A percentile compares a stretch with the other conserved stretches of the same genome.
phyloP scores from a whole-genome alignment of 2,797 vertebrate species.

The Enteromius viviparus region DNA sequence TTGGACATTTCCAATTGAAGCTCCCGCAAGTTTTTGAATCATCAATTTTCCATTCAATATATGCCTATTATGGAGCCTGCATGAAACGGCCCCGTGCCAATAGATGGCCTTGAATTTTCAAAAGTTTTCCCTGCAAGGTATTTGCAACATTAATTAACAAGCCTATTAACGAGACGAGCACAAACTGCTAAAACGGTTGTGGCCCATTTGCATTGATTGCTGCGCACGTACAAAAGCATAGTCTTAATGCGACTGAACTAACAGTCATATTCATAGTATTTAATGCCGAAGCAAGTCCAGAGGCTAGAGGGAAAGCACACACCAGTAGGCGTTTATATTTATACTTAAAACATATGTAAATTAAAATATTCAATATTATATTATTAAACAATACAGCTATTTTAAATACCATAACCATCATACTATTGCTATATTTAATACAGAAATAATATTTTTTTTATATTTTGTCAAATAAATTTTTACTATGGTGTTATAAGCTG shows the following conservation, averaged over 20 bases:
- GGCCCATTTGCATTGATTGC: constrained; percentile 52
- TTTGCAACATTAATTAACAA: constrained; percentile 62
- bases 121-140: constrained; percentile 51
- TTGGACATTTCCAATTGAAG: constrained; percentile 54
- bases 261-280: constrained; percentile 3
- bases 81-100: constrained; percentile 31
- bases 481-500: neutral
- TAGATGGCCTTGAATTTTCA: constrained; percentile 45
- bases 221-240: constrained; percentile 33
- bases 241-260: constrained; percentile 34
- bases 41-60: constrained; percentile 51
- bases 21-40: constrained; percentile 51
- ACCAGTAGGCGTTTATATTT: neutral
- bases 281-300: constrained; percentile 3
- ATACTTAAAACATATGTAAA: neutral
- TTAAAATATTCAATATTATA: neutral
- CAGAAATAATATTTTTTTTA: neutral
- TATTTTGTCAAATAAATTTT: neutral
- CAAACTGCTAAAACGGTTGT: constrained; percentile 46
- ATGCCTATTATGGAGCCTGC: constrained; percentile 40
- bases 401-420: neutral
- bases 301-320: neutral
- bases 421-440: neutral
- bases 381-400: neutral
- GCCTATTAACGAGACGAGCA: constrained; percentile 53